These are phyloP conservation scores for Arothron firmamentum DNA, from an alignment of 2,113 vertebrate genomes.

Conservation along the genomic window DNA sequence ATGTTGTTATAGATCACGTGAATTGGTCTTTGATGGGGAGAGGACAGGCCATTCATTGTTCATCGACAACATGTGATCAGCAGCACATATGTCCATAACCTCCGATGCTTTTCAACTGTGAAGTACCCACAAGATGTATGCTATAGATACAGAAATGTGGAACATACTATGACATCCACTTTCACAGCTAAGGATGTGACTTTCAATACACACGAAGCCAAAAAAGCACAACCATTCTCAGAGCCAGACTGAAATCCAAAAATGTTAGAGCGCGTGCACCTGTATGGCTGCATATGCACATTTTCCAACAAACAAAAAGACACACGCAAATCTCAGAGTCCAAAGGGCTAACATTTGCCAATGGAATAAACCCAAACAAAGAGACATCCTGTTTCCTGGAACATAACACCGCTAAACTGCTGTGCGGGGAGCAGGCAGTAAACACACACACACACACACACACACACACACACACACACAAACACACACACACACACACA, in stretches of 20 bases:
- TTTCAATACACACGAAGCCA: constrained; percentile 3
- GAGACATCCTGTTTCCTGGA: constrained; percentile 74
- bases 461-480: constrained; percentile 12
- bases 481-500: constrained; percentile 22
- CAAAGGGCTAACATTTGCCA: constrained; percentile 52
- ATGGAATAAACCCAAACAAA: constrained; percentile 72
- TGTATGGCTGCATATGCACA: constrained; percentile 14
- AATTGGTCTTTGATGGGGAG: constrained; percentile 12
- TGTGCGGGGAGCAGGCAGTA: constrained; percentile 47
- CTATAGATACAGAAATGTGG: constrained; percentile 10
- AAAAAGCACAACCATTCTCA: constrained; percentile 1
- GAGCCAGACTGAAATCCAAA: constrained; percentile 11
- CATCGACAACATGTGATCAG: constrained; percentile 48
- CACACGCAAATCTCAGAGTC: constrained; percentile 43
- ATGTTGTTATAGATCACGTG: constrained; percentile 2
- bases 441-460: constrained; percentile 25
- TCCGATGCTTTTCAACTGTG: constrained; percentile 7
- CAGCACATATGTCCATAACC: constrained; percentile 7
- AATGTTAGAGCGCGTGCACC: constrained; percentile 2
- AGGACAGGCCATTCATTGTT: constrained; percentile 43
- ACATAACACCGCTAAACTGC: constrained; percentile 64
- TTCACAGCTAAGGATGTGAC: not conserved
- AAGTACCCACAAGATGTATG: not conserved
- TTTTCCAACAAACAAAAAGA: constrained; percentile 28
- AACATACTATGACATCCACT: constrained; percentile 32